Evolutionary conservation across 2,797 vertebrate species (phyloP), one percentile per base, ranked within the genome.

Genomic region (Hydrophis major): DNA sequence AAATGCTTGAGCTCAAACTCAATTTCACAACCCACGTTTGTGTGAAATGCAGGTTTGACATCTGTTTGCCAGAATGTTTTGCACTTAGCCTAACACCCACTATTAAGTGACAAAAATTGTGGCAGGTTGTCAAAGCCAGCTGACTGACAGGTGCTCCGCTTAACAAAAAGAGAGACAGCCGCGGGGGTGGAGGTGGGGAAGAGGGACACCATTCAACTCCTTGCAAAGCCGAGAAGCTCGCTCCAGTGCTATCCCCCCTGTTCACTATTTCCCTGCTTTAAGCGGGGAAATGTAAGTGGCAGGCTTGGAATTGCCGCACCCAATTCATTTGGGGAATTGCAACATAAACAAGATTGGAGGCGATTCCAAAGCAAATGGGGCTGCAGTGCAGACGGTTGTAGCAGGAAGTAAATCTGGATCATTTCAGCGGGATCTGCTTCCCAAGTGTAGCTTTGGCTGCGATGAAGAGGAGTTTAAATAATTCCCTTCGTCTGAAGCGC

Each of bases 71-170:
- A 98, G 96, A 98, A 97, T 97, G 97, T 97, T 97, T 97, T 97
- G 97, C 97, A 97, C 97, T 97, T 97, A 97, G 97, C 97, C 97
- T 97, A 97, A 98, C 97, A 98, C 97, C 97, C 97, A 97, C 98
- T 96, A 98, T 98, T 97, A 97, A 97, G 97, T 98, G 98, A 97
- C 98, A 97, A 95, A 93, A 97, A 97, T 96, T 94, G 97, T 98
- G 97, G 98, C 98, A 98, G 97, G 96, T 98, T 99, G 98, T 99
- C 98, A 98, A 96, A 98, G 96, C 96, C 98, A 98, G 97, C 98
- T 98, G 98, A 98, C 97, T 98, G 98, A 98, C 98, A 98, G 98
- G 98, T 98, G 98, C 97, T 97, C 96, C 90, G 94, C 97, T 96
- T 96, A 94, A 96, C 97, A 97, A 96, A 97, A 97, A 91, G 93